phyloP scores from a whole-genome alignment of 2,888 invertebrate species.

The Tenthredo amoena region DNA sequence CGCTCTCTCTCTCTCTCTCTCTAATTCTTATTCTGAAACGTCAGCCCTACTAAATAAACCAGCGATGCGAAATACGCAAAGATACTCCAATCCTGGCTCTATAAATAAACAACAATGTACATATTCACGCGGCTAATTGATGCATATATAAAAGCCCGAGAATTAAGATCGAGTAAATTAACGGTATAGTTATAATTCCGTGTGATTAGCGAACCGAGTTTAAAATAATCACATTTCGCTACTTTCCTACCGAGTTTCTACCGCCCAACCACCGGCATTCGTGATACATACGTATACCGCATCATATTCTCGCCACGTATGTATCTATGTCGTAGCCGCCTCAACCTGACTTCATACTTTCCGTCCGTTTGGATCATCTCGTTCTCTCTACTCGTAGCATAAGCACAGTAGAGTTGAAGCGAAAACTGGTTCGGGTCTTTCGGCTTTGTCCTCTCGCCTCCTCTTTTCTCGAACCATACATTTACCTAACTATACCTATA shows the following conservation, averaged over 20 bases:
- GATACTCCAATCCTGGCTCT: background rate
- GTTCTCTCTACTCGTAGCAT: background rate
- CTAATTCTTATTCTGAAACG: background rate
- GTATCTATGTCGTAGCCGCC: conserved; percentile 18
- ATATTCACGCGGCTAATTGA: background rate
- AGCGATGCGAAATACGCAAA: background rate
- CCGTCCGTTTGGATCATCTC: conserved; percentile 40
- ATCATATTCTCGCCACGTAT: conserved; percentile 17
- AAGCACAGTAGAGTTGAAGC: background rate
- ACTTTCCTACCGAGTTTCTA: background rate
- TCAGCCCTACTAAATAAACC: background rate
- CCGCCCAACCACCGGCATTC: too few species aligned
- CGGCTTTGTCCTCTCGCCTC: conserved; percentile 43
- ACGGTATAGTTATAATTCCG: background rate
- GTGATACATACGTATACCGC: background rate
- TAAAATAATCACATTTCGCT: conserved; percentile 2
- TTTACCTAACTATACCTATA: background rate
- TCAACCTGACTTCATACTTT: conserved; percentile 12
- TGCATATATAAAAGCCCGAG: background rate
- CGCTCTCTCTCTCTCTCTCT: background rate
- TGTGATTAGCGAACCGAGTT: background rate
- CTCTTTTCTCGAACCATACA: background rate
- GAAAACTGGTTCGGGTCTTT: conserved; percentile 50
- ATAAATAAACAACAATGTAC: background rate
- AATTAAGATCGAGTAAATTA: background rate